phyloP scores from a whole-genome alignment of 2,113 vertebrate genomes.

The Corapipo altera region DNA sequence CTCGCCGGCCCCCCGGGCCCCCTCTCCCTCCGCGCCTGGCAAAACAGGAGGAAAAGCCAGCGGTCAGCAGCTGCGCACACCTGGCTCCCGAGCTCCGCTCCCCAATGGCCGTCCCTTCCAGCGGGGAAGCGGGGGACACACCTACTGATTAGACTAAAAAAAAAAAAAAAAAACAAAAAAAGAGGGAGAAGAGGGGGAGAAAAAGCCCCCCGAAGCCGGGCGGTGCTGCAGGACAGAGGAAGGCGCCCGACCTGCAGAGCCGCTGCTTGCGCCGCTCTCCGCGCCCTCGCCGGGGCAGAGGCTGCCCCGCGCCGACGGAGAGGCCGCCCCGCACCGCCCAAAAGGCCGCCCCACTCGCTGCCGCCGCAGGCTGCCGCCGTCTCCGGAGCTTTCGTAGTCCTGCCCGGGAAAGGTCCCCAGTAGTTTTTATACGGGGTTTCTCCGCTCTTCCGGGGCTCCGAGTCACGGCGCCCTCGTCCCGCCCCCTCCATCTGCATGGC shows the following conservation, averaged over 20 bases:
- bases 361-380: not conserved
- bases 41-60: not conserved
- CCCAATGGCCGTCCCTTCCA: not conserved
- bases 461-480: conserved; percentile 79
- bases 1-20: not conserved
- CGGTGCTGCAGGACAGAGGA: not conserved
- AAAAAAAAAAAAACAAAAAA: not conserved
- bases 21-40: not conserved
- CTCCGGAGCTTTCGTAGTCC: conserved; percentile 74
- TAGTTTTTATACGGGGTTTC: conserved; percentile 83
- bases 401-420: conserved; percentile 76
- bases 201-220: not conserved
- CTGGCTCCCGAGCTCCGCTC: not conserved
- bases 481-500: conserved; percentile 60
- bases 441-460: conserved; percentile 79
- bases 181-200: rapidly evolving
- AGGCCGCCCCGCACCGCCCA: not conserved
- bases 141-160: not conserved
- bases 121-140: not conserved
- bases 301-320: not conserved
- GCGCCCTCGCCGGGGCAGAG: not conserved
- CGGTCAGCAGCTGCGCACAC: not conserved
- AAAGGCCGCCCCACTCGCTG: not conserved
- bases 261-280: not conserved
- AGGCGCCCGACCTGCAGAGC: not conserved